Base-by-base conservation (phyloP, 2,797 vertebrate species). In the Rhinoraja longicauda region DNA sequence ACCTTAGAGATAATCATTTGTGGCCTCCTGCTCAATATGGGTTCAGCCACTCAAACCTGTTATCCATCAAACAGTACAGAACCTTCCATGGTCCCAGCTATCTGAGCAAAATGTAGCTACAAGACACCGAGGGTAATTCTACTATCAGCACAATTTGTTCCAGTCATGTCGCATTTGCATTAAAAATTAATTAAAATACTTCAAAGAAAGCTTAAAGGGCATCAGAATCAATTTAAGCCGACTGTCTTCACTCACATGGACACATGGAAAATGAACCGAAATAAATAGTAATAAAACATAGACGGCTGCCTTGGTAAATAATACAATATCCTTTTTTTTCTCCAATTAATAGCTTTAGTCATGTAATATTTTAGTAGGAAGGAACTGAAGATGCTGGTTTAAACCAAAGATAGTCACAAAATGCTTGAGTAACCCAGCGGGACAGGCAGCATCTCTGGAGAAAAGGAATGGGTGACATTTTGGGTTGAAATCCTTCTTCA, bases 81-180 rank as follows among this genome's bases (percentile, higher is more conserved):
- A 8, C 1, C 15, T 24, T 17, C n/a, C 2, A n/a, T 36, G 15
- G 59, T 64, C 24, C 53, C 53, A 13, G 26, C 12, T 59, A 59
- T 13, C 26, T 84, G 81, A 4, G 2, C 29, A 57, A 24, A 82
- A 12, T 84, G 26, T 29, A 53, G 59, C 29, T 36, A 62, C 19
- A 62, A 88, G 59, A 32, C 17, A 36, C 29, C 21, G n/a, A 32
- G 82, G n/a, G n/a, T 67, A 88, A 88, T 62, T 62, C 67, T 29
- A 70, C 24, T 13, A 1, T 91, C 36, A 91, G 90, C 21, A 91
- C 36, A 92, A 24, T 26, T 73, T 92, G 36, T 75, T 45, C 70
- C 70, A 36, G 88, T 91, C 36, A 45, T 32, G 17, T 64, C 67
- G 73, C 36, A 92, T 92, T 92, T 75, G 12, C 90, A 92, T 72